Evolutionary conservation across 35 echinoderm and acorn worm genomes (phyloP), one percentile per base, ranked within the genome.

Genomic region (Hemicentrotus pulcherrimus): DNA sequence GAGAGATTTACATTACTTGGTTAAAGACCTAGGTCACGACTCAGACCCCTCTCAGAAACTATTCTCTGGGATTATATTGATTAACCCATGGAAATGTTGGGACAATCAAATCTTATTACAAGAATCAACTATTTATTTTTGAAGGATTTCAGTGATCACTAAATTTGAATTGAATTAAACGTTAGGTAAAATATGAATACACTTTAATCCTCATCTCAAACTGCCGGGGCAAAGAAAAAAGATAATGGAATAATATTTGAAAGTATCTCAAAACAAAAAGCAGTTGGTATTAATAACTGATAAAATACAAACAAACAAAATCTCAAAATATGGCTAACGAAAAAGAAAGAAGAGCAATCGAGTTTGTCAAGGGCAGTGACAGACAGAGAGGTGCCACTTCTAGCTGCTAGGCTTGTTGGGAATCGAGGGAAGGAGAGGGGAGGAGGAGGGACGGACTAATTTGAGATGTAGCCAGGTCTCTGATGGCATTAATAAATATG

Each of bases 401-500:
- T 78, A 22, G 2, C 28, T 78, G 65, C 65, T n/a, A 28, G 65
- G 65, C 65, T 78, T n/a, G 65, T n/a, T 28, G 22, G 19, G 24
- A 4, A 78, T 15, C 15, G 65, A 78, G 28, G 65, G 65, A 78
- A 22, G 22, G 19, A 8, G 65, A n/a, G 7, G 24, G 15, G 50
- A 41, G 9, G 50, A 55, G 6, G 65, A 78, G 65, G 28, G 22
- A 78, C 28, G n/a, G 65, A 78, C 65, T 78, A 78, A 78, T 78
- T 78, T 78, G 65, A 78, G 65, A 78, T 78, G 65, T 78, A 78
- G 65, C 65, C 65, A 78, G 65, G 65, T 78, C 65, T 78, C 65
- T 78, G 65, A 78, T 78, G 65, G 65, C 65, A 78, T 78, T 78
- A 78, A 78, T 78, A 78, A 78, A 78, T 78, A 78, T 78, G 65